phyloP scores from a whole-genome alignment of 2,797 vertebrate genomes.

The Premnoplex brunnescens region DNA sequence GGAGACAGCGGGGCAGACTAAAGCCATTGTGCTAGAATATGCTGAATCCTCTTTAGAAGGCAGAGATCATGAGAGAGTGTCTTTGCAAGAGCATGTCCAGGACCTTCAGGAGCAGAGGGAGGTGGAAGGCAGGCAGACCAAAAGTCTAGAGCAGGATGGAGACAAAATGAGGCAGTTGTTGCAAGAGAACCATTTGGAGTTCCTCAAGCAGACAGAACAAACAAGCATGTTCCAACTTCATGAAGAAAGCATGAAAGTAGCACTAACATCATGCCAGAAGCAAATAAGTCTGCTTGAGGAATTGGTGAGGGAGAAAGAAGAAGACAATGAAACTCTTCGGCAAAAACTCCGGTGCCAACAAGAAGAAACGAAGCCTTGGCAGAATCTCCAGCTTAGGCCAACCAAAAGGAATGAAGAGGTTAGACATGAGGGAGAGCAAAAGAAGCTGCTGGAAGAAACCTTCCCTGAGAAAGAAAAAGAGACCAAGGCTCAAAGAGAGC shows the following conservation, averaged over 20 bases:
- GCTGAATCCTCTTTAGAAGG: not conserved
- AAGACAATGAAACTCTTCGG: not conserved
- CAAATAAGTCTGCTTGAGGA: not conserved
- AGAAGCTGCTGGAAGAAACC: conserved; percentile 30
- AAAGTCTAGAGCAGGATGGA: not conserved
- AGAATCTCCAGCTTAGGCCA: not conserved
- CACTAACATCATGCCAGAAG: not conserved
- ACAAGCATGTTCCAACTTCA: not conserved
- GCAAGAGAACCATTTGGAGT: not conserved
- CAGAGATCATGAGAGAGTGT: not conserved
- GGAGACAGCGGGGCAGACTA: not conserved
- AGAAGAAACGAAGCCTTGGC: not conserved
- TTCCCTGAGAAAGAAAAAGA: not conserved
- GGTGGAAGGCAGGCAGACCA: not conserved
- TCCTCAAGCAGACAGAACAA: not conserved
- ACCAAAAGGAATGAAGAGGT: not conserved
- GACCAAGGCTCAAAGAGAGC: not conserved
- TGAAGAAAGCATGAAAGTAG: not conserved
- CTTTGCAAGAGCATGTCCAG: not conserved
- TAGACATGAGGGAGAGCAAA: not conserved
- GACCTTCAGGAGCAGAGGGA: not conserved
- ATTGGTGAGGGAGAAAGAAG: not conserved
- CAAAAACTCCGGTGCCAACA: not conserved
- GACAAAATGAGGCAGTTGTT: not conserved
- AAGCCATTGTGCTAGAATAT: not conserved